Conservation (phyloP, 1,140 invertebrate genomes). For the Catajapyx aquilonaris region DNA sequence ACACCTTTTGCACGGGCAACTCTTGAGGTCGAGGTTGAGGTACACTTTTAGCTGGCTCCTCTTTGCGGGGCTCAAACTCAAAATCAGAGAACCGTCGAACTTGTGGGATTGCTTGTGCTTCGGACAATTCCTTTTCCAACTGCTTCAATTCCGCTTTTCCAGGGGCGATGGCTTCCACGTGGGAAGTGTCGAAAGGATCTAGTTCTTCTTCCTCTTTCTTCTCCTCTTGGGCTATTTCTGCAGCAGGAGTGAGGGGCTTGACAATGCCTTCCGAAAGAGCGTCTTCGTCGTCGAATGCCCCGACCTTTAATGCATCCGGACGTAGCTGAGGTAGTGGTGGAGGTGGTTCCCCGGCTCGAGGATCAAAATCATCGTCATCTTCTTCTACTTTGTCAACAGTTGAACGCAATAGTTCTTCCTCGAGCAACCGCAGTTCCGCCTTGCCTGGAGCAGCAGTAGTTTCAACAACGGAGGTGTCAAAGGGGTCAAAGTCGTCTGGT, state of each 20-base stretch:
- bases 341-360: constrained; percentile 26
- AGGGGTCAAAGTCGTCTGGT: constrained; percentile 53
- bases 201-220: constrained; percentile 34
- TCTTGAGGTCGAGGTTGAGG: too few species aligned
- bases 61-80: not conserved
- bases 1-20: constrained; percentile 11
- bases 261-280: not conserved
- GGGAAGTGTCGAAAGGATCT: constrained; percentile 70
- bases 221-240: constrained; percentile 15
- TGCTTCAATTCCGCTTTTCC: constrained; percentile 55
- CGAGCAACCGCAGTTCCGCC: constrained; percentile 52
- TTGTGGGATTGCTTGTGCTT: constrained; percentile 9
- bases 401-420: constrained; percentile 42
- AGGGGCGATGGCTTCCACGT: constrained; percentile 42
- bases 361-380: constrained; percentile 46
- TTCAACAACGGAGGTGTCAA: constrained; percentile 57
- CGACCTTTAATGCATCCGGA: constrained; percentile 28
- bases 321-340: not conserved
- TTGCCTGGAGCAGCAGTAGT: constrained; percentile 43
- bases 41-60: constrained; percentile 26
- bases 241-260: not conserved
- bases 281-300: constrained; percentile 41
- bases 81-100: too few species aligned
- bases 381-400: constrained; percentile 8
- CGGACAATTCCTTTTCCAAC: constrained; percentile 47